phyloP scores from a whole-genome alignment of 2,113 vertebrate species.

The Bufo bufo region DNA sequence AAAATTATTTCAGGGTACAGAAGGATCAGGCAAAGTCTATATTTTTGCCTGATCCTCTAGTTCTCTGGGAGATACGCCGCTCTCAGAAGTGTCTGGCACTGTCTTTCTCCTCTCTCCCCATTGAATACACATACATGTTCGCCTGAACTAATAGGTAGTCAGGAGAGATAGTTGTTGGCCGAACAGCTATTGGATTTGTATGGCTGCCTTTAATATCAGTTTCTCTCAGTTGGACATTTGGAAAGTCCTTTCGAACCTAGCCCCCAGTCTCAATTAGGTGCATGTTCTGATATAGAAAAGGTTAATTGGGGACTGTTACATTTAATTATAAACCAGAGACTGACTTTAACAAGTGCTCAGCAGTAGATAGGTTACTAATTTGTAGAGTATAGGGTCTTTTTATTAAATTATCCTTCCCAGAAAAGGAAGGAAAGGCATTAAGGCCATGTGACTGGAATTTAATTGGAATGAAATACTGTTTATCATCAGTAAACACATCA shows the following conservation, averaged over 20 bases:
- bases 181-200: too few relatives aligned
- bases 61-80: too few relatives aligned
- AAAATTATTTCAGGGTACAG: too few relatives aligned
- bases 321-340: conserved; percentile 27
- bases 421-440: conserved; percentile 46
- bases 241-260: neutral
- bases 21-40: too few relatives aligned
- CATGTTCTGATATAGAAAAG: neutral
- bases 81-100: too few relatives aligned
- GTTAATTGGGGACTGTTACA: conserved; percentile 27
- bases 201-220: neutral
- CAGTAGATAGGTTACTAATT: conserved; percentile 29
- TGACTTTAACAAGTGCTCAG: conserved; percentile 16
- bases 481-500: conserved; percentile 56
- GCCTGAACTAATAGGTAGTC: too few relatives aligned
- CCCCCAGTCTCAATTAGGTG: neutral
- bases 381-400: conserved; percentile 21
- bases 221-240: neutral
- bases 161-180: too few relatives aligned
- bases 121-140: too few relatives aligned
- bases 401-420: conserved; percentile 43
- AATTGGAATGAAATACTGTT: conserved; percentile 53
- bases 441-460: conserved; percentile 31
- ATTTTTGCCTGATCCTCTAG: too few relatives aligned
- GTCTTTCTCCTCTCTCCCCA: too few relatives aligned